These are phyloP conservation scores for Oreocharis arfaki DNA, from an alignment of 2,113 vertebrate species.

Conservation along the genomic window DNA sequence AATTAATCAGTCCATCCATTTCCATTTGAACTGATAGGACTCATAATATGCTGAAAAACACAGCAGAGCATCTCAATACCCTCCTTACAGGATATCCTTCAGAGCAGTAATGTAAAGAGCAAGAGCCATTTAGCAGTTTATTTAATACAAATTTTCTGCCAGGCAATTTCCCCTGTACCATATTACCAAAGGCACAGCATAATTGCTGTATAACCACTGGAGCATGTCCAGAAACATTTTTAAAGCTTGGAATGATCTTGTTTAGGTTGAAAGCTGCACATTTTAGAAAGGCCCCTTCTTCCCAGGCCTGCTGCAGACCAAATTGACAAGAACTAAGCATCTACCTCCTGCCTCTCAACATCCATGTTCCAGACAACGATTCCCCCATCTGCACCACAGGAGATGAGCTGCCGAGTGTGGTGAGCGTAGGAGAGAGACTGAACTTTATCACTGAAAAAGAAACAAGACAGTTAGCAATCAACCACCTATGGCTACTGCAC, in stretches of 20 bases:
- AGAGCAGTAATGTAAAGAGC: background rate
- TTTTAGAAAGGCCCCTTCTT: background rate
- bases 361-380: constrained; percentile 99
- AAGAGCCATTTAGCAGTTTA: background rate
- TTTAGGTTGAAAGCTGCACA: background rate
- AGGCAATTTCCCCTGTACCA: background rate
- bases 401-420: constrained; percentile 95
- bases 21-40: background rate
- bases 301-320: background rate
- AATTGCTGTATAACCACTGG: background rate
- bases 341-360: constrained; percentile 93
- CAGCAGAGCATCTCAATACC: background rate
- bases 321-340: background rate
- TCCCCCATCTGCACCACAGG: constrained; percentile 89
- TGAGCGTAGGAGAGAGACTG: constrained; percentile 93
- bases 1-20: background rate
- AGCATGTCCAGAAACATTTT: background rate
- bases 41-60: background rate
- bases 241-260: background rate
- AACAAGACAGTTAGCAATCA: background rate
- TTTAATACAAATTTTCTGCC: background rate
- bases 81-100: background rate
- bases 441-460: constrained; percentile 84
- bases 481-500: background rate
- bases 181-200: background rate